These are phyloP conservation scores for Nyctibius grandis DNA, from an alignment of 2,797 vertebrate genomes.

Conservation along the genomic window DNA sequence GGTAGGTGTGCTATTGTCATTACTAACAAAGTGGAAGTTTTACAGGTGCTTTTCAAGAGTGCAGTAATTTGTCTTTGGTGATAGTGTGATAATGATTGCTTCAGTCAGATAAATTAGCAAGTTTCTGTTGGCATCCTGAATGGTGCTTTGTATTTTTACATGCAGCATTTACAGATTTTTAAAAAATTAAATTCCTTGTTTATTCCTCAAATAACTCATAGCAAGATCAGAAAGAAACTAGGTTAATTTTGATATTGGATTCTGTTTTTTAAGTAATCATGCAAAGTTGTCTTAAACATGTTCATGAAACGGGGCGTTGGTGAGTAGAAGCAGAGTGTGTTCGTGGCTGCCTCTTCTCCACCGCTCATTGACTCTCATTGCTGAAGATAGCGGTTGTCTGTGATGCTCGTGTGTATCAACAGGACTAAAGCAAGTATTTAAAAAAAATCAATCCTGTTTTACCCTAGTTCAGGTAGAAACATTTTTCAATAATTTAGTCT, in stretches of 20 bases:
- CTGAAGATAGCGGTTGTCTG: neutral
- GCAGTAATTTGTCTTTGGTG: neutral
- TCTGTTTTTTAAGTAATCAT: neutral
- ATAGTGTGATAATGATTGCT: neutral
- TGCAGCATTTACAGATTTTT: neutral
- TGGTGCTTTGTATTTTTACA: neutral
- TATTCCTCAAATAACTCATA: neutral
- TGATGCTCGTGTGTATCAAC: neutral
- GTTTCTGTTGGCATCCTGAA: neutral
- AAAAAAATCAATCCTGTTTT: neutral
- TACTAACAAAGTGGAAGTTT: neutral
- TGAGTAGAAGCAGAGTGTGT: neutral
- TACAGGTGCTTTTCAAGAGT: neutral
- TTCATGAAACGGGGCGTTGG: fast-evolving
- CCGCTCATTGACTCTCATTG: neutral
- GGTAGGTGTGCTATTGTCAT: neutral
- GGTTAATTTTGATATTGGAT: neutral
- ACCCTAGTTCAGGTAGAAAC: neutral
- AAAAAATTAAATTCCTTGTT: neutral
- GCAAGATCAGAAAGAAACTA: neutral
- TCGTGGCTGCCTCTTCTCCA: neutral
- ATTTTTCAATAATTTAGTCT: neutral
- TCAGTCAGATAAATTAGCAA: neutral
- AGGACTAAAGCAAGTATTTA: neutral
- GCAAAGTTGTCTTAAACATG: neutral